Conservation (phyloP, 1,140 invertebrate species). For the Drosophila lacertosa region DNA sequence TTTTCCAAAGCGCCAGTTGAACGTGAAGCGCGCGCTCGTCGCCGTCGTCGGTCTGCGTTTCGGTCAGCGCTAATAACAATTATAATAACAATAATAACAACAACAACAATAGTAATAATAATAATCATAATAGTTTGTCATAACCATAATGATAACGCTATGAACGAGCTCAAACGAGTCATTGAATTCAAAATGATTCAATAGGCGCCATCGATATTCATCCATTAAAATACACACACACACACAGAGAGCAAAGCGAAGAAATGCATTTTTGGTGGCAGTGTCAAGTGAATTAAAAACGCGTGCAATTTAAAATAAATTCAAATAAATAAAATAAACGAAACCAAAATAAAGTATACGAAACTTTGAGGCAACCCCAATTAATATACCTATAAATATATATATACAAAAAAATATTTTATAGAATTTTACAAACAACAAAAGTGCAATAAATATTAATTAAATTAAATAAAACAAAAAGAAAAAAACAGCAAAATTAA, state of each 20-base stretch:
- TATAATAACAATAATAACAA: conserved; percentile 46
- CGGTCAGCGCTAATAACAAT: conserved; percentile 62
- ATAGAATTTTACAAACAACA: conserved; percentile 27
- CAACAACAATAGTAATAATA: conserved; percentile 52
- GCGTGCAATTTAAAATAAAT: conserved; percentile 70
- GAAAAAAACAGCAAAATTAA: conserved; percentile 13
- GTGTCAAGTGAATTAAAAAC: conserved; percentile 61
- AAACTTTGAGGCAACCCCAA: conserved; percentile 50
- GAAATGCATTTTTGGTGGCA: conserved; percentile 14
- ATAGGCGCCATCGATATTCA: conserved; percentile 43
- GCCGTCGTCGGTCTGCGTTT: conserved; percentile 49
- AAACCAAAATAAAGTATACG: conserved; percentile 71
- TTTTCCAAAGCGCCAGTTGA: conserved; percentile 46
- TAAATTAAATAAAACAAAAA: conserved; percentile 8
- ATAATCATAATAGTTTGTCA: conserved; percentile 58
- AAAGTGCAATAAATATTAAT: conserved; percentile 60
- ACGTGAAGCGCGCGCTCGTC: conserved; percentile 55
- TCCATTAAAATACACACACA: conserved; percentile 22
- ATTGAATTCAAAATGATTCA: conserved; percentile 35
- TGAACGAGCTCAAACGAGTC: conserved; percentile 32
- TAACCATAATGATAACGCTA: conserved; percentile 52
- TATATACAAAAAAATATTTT: conserved; percentile 16
- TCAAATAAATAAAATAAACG: conserved; percentile 16
- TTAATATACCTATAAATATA: conserved; percentile 31
- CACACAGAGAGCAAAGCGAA: too few relatives aligned